Percentiles rank a stretch among this genome's conserved stretches.
Conservation (phyloP, 2,888 invertebrate genomes). For the Cecidostiba fungosa region DNA sequence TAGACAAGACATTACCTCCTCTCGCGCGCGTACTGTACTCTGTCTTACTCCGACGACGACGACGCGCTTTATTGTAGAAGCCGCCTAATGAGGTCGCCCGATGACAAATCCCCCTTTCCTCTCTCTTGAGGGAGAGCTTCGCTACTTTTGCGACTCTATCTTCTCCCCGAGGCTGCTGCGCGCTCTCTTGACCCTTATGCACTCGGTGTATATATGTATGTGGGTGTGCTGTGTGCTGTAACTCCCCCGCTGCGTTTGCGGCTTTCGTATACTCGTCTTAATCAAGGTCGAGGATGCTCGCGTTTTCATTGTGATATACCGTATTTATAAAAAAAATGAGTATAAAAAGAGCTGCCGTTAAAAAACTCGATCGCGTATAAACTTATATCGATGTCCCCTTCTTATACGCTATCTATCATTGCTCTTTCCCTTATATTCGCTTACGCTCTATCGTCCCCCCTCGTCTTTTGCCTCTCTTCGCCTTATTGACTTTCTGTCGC, state of each 20-base stretch:
- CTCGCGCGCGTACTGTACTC: conserved; percentile 11
- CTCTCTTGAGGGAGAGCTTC: neutral
- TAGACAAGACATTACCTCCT: conserved; percentile 49
- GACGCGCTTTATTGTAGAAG: conserved; percentile 46
- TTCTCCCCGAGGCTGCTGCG: neutral
- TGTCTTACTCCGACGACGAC: conserved; percentile 5
- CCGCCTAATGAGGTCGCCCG: conserved; percentile 64
- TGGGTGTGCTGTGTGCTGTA: neutral
- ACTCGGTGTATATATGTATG: conserved; percentile 6
- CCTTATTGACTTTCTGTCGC: conserved; percentile 60
- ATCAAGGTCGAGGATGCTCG: too few species aligned
- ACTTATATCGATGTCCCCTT: neutral
- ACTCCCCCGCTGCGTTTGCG: neutral
- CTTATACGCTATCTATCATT: conserved; percentile 45
- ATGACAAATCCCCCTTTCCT: conserved; percentile 63
- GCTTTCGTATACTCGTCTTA: neutral
- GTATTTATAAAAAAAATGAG: too few species aligned
- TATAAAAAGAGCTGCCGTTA: neutral
- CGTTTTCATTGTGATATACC: too few species aligned
- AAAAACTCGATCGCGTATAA: too few species aligned
- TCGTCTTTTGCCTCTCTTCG: neutral
- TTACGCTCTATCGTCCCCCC: neutral
- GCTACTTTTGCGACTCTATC: conserved; percentile 33
- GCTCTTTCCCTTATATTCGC: neutral
- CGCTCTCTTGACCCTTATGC: conserved; percentile 32